These are phyloP conservation scores for Paramacrobiotus metropolitanus DNA, from an alignment of 1,140 invertebrate genomes.

Conservation along the genomic window DNA sequence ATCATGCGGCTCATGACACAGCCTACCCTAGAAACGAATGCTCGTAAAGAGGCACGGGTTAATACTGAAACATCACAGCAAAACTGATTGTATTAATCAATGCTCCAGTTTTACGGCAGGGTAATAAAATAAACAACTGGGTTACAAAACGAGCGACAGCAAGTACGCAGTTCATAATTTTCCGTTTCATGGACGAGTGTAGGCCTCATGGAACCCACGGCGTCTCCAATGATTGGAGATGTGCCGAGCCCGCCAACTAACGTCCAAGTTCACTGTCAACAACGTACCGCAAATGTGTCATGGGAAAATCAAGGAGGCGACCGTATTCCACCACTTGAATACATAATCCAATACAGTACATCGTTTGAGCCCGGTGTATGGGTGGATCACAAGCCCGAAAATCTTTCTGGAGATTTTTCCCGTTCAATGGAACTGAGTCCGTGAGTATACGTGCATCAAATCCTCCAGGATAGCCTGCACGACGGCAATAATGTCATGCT, in stretches of 20 bases:
- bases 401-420: background rate
- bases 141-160: too few relatives aligned
- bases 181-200: conserved; percentile 70
- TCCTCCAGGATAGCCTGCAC: too few relatives aligned
- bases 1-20: too few relatives aligned
- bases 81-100: too few relatives aligned
- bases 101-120: too few relatives aligned
- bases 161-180: too few relatives aligned
- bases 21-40: too few relatives aligned
- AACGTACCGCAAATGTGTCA: conserved; percentile 41
- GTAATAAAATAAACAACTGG: too few relatives aligned
- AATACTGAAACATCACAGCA: too few relatives aligned
- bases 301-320: conserved; percentile 80
- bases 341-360: conserved; percentile 78
- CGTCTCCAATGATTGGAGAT: conserved; percentile 81
- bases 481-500: too few relatives aligned
- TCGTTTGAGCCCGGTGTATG: conserved; percentile 76
- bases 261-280: conserved; percentile 36
- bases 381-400: conserved; percentile 28
- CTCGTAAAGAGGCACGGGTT: too few relatives aligned
- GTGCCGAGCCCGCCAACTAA: conserved; percentile 67
- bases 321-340: conserved; percentile 70
- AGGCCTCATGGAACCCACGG: conserved; percentile 53
- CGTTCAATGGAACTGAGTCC: background rate
- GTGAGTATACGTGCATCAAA: too few relatives aligned